Conservation (phyloP, 2,888 invertebrate species). For the Caenorhabditis becei region DNA sequence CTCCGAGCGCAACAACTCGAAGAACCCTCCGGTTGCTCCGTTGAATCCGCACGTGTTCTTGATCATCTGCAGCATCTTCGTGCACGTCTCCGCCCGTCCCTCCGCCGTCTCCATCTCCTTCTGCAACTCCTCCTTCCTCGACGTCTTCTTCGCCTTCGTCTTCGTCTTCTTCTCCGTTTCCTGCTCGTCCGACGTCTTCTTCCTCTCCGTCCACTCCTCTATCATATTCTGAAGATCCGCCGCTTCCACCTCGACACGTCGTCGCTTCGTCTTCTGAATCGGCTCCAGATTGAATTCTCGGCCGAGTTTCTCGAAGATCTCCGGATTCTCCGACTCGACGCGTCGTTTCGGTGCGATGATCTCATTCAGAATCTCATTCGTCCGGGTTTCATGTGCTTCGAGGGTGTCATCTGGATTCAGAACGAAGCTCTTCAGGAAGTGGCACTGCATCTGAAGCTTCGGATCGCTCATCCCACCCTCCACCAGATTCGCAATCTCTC, state of each 20-base stretch:
- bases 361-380: conserved; percentile 15
- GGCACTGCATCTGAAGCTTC: conserved; percentile 59
- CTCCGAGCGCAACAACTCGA: conserved; percentile 30
- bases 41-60: conserved; percentile 37
- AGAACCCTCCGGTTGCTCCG: conserved; percentile 25
- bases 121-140: conserved; percentile 24
- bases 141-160: conserved; percentile 29
- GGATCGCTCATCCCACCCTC: conserved; percentile 59
- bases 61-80: conserved; percentile 41
- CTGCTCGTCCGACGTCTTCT: conserved; percentile 21
- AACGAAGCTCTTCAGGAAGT: conserved; percentile 48
- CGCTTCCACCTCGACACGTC: conserved; percentile 36
- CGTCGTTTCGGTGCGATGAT: conserved; percentile 36
- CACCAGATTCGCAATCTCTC: conserved; percentile 21
- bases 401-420: conserved; percentile 39
- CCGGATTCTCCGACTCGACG: conserved; percentile 15
- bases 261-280: conserved; percentile 43
- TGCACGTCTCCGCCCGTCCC: conserved; percentile 14
- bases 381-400: conserved; percentile 10
- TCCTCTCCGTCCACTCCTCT: conserved; percentile 36
- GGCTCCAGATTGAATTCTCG: conserved; percentile 52
- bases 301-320: conserved; percentile 31
- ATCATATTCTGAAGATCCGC: conserved; percentile 46
- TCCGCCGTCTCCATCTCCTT: background rate
- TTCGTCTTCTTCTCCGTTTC: conserved; percentile 30